These are phyloP conservation scores for Pipistrellus pygmaeus DNA, from an alignment of 2,797 vertebrate genomes.

Conservation along the genomic window DNA sequence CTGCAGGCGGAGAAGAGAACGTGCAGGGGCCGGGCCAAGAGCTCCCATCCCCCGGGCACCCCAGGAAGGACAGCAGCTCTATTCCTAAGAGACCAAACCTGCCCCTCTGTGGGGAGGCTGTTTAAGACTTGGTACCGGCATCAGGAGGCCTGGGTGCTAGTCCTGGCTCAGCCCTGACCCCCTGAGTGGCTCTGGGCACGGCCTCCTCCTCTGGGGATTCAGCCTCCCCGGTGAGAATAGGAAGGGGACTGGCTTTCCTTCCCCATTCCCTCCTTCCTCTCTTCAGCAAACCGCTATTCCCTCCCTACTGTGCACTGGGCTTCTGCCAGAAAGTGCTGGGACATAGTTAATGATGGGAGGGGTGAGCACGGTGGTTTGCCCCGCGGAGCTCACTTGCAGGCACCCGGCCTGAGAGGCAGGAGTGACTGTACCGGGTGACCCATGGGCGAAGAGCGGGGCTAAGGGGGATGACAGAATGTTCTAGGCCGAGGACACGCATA, in stretches of 20 bases:
- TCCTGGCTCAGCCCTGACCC: fast-evolving
- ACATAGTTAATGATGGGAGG: fast-evolving
- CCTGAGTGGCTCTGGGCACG: not conserved
- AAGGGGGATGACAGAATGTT: not conserved
- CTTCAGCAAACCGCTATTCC: not conserved
- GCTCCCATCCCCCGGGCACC: not conserved
- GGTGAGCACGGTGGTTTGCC: not conserved
- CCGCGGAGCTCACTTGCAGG: not conserved
- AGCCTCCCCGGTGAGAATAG: not conserved
- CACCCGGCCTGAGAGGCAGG: not conserved
- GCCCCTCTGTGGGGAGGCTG: not conserved
- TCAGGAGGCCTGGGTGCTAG: not conserved
- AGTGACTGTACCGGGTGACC: not conserved
- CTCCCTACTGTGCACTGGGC: too few relatives aligned
- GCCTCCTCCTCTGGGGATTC: not conserved
- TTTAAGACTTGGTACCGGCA: not conserved
- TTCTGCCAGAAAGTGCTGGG: not conserved
- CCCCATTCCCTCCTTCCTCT: not conserved
- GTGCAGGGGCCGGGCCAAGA: not conserved
- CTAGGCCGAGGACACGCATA: not conserved
- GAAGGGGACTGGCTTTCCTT: not conserved
- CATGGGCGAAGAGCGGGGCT: fast-evolving
- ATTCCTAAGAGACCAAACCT: not conserved
- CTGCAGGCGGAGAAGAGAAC: slow-evolving; percentile 85
- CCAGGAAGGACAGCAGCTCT: fast-evolving